Percentiles rank a stretch among this genome's conserved stretches.
These are phyloP conservation scores for Hetaerina americana DNA, from an alignment of 1,140 invertebrate species.

Conservation along the genomic window DNA sequence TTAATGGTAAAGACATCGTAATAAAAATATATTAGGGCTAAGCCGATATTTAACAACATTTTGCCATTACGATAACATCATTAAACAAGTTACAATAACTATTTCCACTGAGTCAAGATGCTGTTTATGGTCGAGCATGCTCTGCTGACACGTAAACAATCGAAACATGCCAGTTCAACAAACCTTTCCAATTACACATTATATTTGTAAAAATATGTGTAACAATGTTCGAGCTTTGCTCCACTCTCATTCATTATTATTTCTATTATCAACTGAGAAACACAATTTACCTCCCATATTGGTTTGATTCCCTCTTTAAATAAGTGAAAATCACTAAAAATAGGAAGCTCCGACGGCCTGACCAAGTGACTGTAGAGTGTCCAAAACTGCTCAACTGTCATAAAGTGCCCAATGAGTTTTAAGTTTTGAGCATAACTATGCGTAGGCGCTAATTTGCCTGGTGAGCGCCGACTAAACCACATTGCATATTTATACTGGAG, in stretches of 20 bases:
- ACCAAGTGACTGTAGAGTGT: slow-evolving; percentile 82
- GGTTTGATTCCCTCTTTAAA: slow-evolving; percentile 98
- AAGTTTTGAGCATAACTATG: slow-evolving; percentile 62
- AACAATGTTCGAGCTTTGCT: no score
- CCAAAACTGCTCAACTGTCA: slow-evolving; percentile 95
- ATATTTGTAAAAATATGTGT: no score
- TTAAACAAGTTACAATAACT: no score
- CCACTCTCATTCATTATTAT: no score
- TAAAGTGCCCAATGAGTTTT: slow-evolving; percentile 71
- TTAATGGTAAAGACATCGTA: no score
- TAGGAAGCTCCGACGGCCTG: slow-evolving; percentile 73
- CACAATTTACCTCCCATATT: slow-evolving; percentile 84
- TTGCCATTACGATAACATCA: no score
- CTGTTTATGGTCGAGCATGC: no score
- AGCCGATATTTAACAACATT: background rate
- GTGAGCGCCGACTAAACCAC: slow-evolving; percentile 70
- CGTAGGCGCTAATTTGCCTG: slow-evolving; percentile 47
- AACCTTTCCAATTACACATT: no score
- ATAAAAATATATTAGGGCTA: no score
- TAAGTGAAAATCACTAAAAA: slow-evolving; percentile 89
- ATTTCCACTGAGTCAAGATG: no score
- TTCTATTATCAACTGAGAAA: background rate
- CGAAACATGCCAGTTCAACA: no score
- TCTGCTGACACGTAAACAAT: no score
- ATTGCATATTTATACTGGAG: slow-evolving; percentile 81